Base-by-base conservation (phyloP, 2,113 vertebrate genomes). In the Alouatta palliata region DNA sequence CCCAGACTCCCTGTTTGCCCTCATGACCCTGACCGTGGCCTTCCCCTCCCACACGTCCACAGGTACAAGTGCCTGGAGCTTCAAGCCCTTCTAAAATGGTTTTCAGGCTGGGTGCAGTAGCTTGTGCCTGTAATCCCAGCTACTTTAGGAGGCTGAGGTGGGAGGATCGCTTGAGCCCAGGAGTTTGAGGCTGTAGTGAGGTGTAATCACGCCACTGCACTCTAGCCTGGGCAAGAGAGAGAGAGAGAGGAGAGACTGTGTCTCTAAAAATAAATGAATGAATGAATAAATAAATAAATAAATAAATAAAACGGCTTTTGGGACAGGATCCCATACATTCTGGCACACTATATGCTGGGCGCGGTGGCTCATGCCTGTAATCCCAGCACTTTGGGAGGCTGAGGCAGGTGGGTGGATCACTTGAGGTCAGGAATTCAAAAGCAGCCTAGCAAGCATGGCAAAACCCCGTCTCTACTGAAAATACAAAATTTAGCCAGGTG, bases 61-160 rank as follows among this genome's bases (percentile, higher is more conserved):
- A 32, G 30, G n/a, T 40, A 13, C 23, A 54, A 35, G 52, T 35
- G 19, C 30, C n/a, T 89, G 17, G 56, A 43, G 30, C 43, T n/a
- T 86, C n/a, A 83, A 70, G n/a, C 52, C 90, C 49, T 90, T 70
- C 45, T 89, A 75, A 91, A 95, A 91, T 45, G 45, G 27, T 47
- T 61, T 80, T 93, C 32, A 93, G 83, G 58, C 66, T 68, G 66
- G 66, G 32, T 35, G 66, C 66, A 68, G 32, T 68, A 14, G 30
- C 16, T 35, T 17, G 66, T 35, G 32, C 66, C 14, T 68, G 16
- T 68, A 68, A 64, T 64, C 66, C 32, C 2, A 68, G 66, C 66
- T 68, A 19, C 66, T 35, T 35, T 14, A 0, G 13, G 61, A 68
- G 66, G 66, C 32, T 68, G 6, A 68, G 66, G 66, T 35, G 66